Evolutionary conservation across 2,888 invertebrate genomes (phyloP).

Genomic region (Sicus ferrugineus): DNA sequence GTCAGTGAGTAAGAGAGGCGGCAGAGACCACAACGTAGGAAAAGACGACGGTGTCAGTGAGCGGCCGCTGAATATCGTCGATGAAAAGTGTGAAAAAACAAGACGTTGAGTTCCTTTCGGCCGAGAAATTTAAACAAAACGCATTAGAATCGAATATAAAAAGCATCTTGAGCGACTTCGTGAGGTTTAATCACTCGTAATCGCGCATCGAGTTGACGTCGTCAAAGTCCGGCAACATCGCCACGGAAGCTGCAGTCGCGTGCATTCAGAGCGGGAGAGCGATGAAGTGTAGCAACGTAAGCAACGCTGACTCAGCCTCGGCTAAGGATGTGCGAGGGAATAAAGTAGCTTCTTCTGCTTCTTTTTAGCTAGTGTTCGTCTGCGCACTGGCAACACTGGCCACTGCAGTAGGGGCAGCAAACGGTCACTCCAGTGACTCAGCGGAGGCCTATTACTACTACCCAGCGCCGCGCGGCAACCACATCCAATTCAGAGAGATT

Average conservation of each 20-base stretch:
- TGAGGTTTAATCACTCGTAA: slow-evolving; percentile 60
- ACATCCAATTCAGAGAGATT: background rate
- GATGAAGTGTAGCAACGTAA: slow-evolving; percentile 15
- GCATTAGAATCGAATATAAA: slow-evolving; percentile 52
- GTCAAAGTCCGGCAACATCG: slow-evolving; percentile 6
- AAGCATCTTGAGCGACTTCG: slow-evolving; percentile 58
- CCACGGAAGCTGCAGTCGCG: slow-evolving; percentile 29
- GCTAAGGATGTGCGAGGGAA: background rate
- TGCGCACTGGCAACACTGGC: slow-evolving; percentile 32
- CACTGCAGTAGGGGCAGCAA: slow-evolving; percentile 37
- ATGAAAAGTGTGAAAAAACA: background rate
- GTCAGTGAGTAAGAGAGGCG: background rate
- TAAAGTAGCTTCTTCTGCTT: background rate
- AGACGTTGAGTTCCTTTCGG: background rate
- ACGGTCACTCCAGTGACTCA: slow-evolving; percentile 38
- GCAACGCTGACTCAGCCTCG: background rate
- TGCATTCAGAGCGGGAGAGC: slow-evolving; percentile 4
- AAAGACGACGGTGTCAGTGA: background rate
- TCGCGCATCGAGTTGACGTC: slow-evolving; percentile 55
- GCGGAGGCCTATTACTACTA: slow-evolving; percentile 52
- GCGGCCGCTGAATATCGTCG: background rate
- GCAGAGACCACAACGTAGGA: background rate
- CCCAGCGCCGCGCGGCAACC: slow-evolving; percentile 46
- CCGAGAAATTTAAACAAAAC: background rate
- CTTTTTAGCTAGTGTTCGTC: slow-evolving; percentile 8